Evolutionary conservation across 1,140 invertebrate genomes (phyloP), one percentile per base, ranked within the genome.

Genomic region (Apis florea): DNA sequence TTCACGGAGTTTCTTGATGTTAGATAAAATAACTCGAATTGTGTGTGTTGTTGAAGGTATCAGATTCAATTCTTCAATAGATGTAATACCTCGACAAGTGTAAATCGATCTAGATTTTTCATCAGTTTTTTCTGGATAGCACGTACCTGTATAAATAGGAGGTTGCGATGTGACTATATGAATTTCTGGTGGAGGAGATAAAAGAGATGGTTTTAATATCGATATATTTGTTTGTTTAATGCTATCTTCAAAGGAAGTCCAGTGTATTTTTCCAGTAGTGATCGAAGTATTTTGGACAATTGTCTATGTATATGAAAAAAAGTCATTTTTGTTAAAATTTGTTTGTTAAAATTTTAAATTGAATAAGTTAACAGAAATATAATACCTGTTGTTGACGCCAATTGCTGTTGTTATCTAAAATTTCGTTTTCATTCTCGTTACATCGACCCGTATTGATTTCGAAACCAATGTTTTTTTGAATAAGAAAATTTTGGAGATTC

Each of bases 371-470:
- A 63, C 31, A 63, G 49, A 54, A 61, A 21, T 17, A 9, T 59
- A 31, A 31, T 69, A 88, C 86, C n/a, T 74, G 19, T 19, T 58
- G 47, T 10, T 68, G 53, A 13, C 21, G 64, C 75, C 80, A 61
- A 56, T 26, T 40, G 6, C 31, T 66, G 17, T 1, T 66, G 26
- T 19, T 17, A 6, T 77, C 51, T 49, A 49, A 0, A 9, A 86
- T 56, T 9, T 88, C 73, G 15, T 70, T 59, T 5, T 75, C 63
- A 9, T 51, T 75, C 1, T 83, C 78, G 68, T 89, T 80, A 51
- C 85, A 89, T 24, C 82, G 58, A 21, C 86, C 88, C 0, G 71
- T 83, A 19, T 83, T 84, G 4, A 90, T 88, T 21, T 90, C 86
- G 63, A 88, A 91, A 12, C 86, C 89, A 21, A 91, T 74, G 1